Evolutionary conservation across 2,113 vertebrate species (phyloP).

Genomic region (Pollachius pollachius): DNA sequence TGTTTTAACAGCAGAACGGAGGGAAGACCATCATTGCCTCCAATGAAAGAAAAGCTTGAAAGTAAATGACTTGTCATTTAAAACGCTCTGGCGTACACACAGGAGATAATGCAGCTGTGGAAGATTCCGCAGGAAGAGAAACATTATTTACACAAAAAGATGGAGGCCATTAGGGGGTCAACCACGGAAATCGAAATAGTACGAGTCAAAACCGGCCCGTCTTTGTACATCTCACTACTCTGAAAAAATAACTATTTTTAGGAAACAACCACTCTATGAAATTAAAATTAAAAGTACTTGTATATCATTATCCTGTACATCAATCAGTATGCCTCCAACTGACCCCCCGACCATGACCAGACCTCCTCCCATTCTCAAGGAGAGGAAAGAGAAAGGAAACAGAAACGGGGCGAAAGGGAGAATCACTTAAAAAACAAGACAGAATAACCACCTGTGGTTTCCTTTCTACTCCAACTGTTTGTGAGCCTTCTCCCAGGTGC

Average conservation of each 20-base stretch:
- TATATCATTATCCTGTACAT: not conserved
- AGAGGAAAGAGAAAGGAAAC: not conserved
- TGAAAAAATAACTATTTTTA: constrained; percentile 27
- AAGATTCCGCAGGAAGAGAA: constrained; percentile 46
- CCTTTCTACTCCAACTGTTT: constrained; percentile 25
- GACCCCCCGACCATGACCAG: not conserved
- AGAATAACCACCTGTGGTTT: constrained; percentile 53
- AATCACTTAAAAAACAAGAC: constrained; percentile 16
- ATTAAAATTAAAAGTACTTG: constrained; percentile 9
- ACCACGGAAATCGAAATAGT: constrained; percentile 34
- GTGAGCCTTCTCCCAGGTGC: constrained; percentile 11
- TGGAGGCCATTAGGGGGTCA: constrained; percentile 23
- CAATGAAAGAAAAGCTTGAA: constrained; percentile 46
- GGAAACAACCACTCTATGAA: constrained; percentile 21
- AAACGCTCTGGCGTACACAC: constrained; percentile 61
- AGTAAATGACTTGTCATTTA: constrained; percentile 53
- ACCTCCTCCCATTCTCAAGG: constrained; percentile 8
- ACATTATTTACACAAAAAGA: constrained; percentile 70
- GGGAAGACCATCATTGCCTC: constrained; percentile 34
- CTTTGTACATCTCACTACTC: not conserved
- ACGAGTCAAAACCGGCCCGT: constrained; percentile 30
- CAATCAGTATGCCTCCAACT: not conserved
- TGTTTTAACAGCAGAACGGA: constrained; percentile 38
- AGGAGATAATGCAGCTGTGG: constrained; percentile 29
- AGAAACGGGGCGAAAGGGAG: constrained; percentile 23